These are phyloP conservation scores for Heterodera carotae DNA, from an alignment of 1,140 invertebrate species.

Conservation along the genomic window DNA sequence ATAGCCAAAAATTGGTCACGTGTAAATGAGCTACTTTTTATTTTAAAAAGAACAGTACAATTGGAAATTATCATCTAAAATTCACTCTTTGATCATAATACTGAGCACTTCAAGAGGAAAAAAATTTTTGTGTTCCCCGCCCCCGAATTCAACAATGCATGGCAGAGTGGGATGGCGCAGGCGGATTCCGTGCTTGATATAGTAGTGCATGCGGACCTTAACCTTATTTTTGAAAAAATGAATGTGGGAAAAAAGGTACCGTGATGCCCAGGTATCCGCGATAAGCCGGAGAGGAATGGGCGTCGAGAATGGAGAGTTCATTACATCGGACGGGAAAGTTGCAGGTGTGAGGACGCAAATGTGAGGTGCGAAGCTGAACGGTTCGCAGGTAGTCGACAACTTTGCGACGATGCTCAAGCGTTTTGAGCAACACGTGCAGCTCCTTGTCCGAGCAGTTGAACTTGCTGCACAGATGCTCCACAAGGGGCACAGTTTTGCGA, in stretches of 20 bases:
- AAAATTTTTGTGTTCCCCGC: too few species aligned
- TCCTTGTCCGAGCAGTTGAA: neutral
- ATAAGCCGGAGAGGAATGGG: neutral
- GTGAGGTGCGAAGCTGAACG: neutral
- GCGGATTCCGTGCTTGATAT: too few species aligned
- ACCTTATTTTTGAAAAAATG: too few species aligned
- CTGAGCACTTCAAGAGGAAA: too few species aligned
- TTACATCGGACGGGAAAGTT: slow-evolving; percentile 12
- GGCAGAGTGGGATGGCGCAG: too few species aligned
- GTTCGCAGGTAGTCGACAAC: neutral
- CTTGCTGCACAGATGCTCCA: neutral
- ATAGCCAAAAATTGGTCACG: too few species aligned
- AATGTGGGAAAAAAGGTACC: neutral
- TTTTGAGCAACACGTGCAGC: slow-evolving; percentile 7
- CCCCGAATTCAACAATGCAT: too few species aligned
- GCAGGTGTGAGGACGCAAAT: neutral
- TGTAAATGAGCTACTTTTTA: too few species aligned
- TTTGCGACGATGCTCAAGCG: neutral
- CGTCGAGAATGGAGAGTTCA: neutral
- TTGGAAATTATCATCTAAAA: too few species aligned
- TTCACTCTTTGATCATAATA: too few species aligned
- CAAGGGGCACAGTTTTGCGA: neutral
- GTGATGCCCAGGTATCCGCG: slow-evolving; percentile 15
- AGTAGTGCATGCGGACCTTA: too few species aligned
- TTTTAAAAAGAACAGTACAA: too few species aligned